Evolutionary conservation across 2,888 invertebrate genomes (phyloP).

Genomic region (Vesta saturnalis): DNA sequence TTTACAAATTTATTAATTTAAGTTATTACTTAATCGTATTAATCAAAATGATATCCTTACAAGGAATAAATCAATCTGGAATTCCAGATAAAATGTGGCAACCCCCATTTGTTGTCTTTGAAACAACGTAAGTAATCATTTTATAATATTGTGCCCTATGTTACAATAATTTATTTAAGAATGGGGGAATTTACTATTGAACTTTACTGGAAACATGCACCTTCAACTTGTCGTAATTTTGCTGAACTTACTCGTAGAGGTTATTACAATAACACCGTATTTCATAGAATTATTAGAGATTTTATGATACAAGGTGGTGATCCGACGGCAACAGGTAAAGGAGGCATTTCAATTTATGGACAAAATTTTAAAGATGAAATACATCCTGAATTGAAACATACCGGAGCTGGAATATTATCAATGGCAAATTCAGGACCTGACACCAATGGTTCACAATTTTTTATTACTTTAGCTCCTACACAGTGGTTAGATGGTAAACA

Average conservation of each 20-base stretch:
- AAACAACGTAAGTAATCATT: slow-evolving; percentile 77
- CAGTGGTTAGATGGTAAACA: slow-evolving; percentile 99
- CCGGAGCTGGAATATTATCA: slow-evolving; percentile 89
- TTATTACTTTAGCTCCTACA: slow-evolving; percentile 94
- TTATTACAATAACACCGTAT: slow-evolving; percentile 95
- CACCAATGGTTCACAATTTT: slow-evolving; percentile 98
- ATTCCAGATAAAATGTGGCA: slow-evolving; percentile 92
- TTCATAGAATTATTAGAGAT: slow-evolving; percentile 94
- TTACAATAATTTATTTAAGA: slow-evolving; percentile 61
- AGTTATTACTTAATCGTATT: too few relatives aligned
- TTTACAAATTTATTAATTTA: too few relatives aligned
- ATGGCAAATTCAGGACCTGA: slow-evolving; percentile 99
- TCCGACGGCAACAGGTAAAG: slow-evolving; percentile 92
- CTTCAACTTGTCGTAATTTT: slow-evolving; percentile 97
- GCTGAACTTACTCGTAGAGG: slow-evolving; percentile 92
- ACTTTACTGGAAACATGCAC: slow-evolving; percentile 98
- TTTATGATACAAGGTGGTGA: slow-evolving; percentile 98
- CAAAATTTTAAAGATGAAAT: slow-evolving; percentile 96
- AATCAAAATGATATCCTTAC: slow-evolving; percentile 60
- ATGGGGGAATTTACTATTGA: slow-evolving; percentile 95
- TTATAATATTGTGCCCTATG: not conserved
- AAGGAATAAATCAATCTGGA: slow-evolving; percentile 69
- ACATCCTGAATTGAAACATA: slow-evolving; percentile 91
- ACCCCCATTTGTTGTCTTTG: slow-evolving; percentile 82
- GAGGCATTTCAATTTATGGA: slow-evolving; percentile 97